These are phyloP conservation scores for Fratercula arctica DNA, from an alignment of 2,797 vertebrate genomes.

Conservation along the genomic window DNA sequence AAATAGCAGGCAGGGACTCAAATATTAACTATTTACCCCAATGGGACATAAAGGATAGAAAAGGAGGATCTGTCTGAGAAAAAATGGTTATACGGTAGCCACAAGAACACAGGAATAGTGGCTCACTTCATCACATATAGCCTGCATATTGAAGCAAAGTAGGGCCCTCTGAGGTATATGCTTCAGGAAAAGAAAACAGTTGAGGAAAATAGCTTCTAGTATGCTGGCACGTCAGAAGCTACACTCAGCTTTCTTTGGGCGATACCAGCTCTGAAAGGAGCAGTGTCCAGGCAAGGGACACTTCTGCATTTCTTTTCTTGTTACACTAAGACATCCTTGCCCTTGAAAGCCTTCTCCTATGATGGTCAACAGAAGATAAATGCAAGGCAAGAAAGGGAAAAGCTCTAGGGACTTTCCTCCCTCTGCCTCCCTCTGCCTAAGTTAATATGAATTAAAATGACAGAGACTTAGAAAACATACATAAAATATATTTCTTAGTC, in stretches of 20 bases:
- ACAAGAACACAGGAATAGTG: neutral
- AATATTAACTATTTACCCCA: neutral
- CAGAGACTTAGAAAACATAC: neutral
- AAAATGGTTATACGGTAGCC: neutral
- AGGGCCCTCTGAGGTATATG: neutral
- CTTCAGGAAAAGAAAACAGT: neutral
- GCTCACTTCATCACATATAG: neutral
- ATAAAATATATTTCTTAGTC: neutral
- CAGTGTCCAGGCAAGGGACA: neutral
- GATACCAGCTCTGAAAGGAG: neutral
- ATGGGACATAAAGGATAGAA: neutral
- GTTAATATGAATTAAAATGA: neutral
- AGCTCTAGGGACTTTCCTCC: neutral
- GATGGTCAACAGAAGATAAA: neutral
- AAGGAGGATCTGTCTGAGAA: neutral
- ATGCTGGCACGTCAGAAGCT: neutral
- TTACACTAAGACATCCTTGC: neutral
- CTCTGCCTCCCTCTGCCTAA: neutral
- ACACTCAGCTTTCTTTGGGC: neutral
- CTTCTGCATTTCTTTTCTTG: neutral
- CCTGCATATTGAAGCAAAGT: neutral
- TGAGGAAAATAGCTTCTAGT: neutral
- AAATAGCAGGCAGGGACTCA: neutral
- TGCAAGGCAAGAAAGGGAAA: neutral
- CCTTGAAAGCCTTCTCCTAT: neutral